Conservation (phyloP, 1,140 invertebrate species). For the Augochlora pura region DNA sequence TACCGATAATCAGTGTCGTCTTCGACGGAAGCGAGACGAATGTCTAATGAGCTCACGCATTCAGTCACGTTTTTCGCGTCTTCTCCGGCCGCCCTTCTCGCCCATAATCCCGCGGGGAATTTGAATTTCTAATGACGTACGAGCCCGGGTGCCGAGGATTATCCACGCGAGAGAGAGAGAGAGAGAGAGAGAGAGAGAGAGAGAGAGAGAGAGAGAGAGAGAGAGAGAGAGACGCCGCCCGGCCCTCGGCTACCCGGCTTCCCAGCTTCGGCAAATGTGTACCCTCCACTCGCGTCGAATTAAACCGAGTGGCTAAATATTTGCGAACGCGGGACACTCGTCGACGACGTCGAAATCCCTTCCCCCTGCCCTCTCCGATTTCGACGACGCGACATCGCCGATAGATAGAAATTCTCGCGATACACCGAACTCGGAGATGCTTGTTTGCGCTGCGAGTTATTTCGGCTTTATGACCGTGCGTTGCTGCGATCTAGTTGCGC, state of each 20-base stretch:
- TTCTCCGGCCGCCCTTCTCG: background rate
- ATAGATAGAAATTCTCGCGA: no score
- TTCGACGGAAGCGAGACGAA: slow-evolving; percentile 52
- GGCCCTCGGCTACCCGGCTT: background rate
- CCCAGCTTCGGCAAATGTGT: background rate
- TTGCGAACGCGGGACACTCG: background rate
- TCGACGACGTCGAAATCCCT: background rate
- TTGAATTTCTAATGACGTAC: slow-evolving; percentile 61
- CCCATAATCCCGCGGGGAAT: slow-evolving; percentile 34
- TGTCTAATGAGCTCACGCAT: slow-evolving; percentile 56
- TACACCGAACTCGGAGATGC: no score
- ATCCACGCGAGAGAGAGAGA: no score
- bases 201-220: no score
- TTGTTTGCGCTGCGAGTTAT: no score
- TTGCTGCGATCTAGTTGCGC: no score
- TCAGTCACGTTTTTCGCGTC: slow-evolving; percentile 59
- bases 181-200: no score
- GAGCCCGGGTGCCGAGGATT: slow-evolving; percentile 26
- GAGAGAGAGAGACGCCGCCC: background rate
- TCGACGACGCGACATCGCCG: no score
- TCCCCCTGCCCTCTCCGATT: no score
- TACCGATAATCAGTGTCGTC: slow-evolving; percentile 50
- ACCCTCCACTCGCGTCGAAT: background rate
- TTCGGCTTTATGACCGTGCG: no score
- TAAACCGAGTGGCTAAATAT: slow-evolving; percentile 24